Conservation (phyloP, 2,888 invertebrate species). For the Himalopsyche japonica region DNA sequence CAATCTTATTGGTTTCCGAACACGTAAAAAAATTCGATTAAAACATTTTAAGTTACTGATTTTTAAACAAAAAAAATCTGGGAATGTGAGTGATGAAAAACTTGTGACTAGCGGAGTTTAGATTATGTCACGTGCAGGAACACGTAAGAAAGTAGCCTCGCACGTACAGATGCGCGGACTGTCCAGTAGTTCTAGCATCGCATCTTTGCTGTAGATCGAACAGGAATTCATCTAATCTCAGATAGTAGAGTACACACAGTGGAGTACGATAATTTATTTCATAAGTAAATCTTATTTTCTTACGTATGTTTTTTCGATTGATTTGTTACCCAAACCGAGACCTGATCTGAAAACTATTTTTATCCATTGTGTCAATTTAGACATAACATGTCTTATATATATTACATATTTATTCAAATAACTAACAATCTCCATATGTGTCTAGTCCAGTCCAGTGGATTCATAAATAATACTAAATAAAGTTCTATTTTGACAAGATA, state of each 20-base stretch:
- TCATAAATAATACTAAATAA: no score
- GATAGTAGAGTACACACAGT: neutral
- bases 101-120: neutral
- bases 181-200: neutral
- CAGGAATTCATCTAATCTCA: conserved; percentile 1
- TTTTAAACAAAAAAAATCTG: no score
- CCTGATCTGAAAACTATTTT: neutral
- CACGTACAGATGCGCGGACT: neutral
- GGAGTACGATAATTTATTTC: neutral
- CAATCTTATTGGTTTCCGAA: no score
- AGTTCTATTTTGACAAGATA: no score
- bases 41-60: no score
- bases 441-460: no score
- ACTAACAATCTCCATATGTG: no score
- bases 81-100: no score
- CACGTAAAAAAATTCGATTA: no score
- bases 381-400: no score
- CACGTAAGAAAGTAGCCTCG: neutral
- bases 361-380: no score
- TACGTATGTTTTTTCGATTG: neutral
- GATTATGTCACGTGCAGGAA: neutral
- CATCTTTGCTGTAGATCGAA: neutral
- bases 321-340: neutral
- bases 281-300: neutral
- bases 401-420: no score